Evolutionary conservation across 2,888 invertebrate genomes (phyloP).

Genomic region (Trissonchulus latispiculum): DNA sequence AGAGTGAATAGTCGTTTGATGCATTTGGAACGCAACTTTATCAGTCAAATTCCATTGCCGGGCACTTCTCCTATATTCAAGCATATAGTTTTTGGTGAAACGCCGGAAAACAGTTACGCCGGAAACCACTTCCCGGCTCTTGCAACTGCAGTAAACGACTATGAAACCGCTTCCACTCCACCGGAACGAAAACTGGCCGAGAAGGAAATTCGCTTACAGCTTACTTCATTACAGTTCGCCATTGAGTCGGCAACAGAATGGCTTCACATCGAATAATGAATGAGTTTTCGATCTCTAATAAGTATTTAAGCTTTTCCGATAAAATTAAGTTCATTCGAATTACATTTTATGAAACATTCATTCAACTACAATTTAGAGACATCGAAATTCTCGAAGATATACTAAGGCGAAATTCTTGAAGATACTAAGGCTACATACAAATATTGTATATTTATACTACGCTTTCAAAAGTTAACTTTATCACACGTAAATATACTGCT

Average conservation of each 20-base stretch:
- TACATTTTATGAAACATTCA: too few species aligned
- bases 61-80: neutral
- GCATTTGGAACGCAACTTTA: neutral
- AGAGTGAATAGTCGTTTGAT: conserved; percentile 1
- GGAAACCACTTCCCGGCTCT: conserved; percentile 8
- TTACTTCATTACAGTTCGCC: conserved; percentile 5
- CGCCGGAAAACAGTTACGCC: neutral
- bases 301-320: too few species aligned
- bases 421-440: too few species aligned
- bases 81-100: conserved; percentile 10
- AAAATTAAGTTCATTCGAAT: too few species aligned
- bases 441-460: too few species aligned
- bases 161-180: neutral
- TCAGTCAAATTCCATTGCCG: neutral
- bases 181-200: neutral
- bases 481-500: too few species aligned
- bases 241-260: neutral
- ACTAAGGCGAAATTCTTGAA: too few species aligned
- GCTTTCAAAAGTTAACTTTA: too few species aligned
- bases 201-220: neutral
- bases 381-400: too few species aligned
- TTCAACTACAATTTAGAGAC: too few species aligned
- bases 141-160: neutral
- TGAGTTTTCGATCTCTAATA: too few species aligned
- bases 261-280: conserved; percentile 3